These are phyloP conservation scores for Beaufortia kweichowensis DNA, from an alignment of 2,113 vertebrate genomes.

Conservation along the genomic window DNA sequence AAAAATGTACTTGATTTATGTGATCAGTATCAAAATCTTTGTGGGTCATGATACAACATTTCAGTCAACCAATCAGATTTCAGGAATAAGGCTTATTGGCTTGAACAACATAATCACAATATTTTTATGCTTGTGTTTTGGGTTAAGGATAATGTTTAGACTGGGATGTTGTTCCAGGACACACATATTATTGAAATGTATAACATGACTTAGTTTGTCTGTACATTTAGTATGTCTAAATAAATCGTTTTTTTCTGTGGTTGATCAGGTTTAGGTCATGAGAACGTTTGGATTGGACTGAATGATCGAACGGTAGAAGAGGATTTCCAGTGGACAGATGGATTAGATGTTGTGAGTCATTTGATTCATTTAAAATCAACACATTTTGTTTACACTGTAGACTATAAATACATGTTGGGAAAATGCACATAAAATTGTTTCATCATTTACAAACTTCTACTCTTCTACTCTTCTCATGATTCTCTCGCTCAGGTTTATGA, in stretches of 20 bases:
- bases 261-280: slow-evolving; percentile 84
- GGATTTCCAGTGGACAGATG: slow-evolving; percentile 96
- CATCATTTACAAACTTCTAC: too few relatives aligned
- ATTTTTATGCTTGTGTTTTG: too few relatives aligned
- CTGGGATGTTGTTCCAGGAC: too few relatives aligned
- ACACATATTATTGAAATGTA: too few relatives aligned
- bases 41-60: too few relatives aligned
- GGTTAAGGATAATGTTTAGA: too few relatives aligned
- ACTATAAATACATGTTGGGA: not conserved
- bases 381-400: not conserved
- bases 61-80: not conserved
- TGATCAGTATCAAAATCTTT: too few relatives aligned
- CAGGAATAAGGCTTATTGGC: not conserved
- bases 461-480: too few relatives aligned
- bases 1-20: too few relatives aligned
- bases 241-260: not conserved
- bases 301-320: slow-evolving; percentile 94
- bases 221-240: not conserved
- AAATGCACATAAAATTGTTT: too few relatives aligned
- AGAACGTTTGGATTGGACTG: slow-evolving; percentile 93
- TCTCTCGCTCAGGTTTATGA: slow-evolving; percentile 84
- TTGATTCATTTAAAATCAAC: not conserved
- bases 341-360: slow-evolving; percentile 81
- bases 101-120: too few relatives aligned
- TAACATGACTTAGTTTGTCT: too few relatives aligned